Evolutionary conservation across 2,797 vertebrate genomes (phyloP).

Genomic region (Enteromius unitaeniatus): DNA sequence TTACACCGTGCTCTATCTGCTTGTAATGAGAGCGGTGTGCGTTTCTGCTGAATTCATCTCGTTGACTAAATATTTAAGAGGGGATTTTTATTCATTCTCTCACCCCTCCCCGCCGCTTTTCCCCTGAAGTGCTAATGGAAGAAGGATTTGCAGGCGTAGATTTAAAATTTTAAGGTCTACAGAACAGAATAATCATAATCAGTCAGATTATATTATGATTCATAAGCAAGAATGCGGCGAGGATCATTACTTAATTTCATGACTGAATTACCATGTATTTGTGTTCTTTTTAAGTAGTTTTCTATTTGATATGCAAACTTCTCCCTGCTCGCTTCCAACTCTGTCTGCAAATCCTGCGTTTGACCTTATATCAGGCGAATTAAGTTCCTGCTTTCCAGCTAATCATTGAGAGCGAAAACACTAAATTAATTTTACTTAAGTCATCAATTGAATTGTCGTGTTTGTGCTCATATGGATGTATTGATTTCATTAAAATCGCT

Average conservation of each 20-base stretch:
- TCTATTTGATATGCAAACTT: constrained; percentile 62
- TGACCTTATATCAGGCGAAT: constrained; percentile 59
- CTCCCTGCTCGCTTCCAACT: constrained; percentile 43
- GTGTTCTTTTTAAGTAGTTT: constrained; percentile 73
- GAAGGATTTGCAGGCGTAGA: constrained; percentile 75
- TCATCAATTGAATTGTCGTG: constrained; percentile 21
- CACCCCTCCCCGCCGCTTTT: constrained; percentile 29
- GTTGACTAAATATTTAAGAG: constrained; percentile 67
- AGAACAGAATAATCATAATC: constrained; percentile 83
- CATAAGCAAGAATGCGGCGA: constrained; percentile 73
- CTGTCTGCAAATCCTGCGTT: constrained; percentile 53
- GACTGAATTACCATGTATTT: constrained; percentile 78
- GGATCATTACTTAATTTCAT: constrained; percentile 78
- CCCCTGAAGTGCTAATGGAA: constrained; percentile 74
- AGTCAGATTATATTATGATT: constrained; percentile 82
- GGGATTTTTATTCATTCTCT: constrained; percentile 56
- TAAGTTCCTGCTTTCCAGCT: constrained; percentile 51
- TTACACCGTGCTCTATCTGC: constrained; percentile 60
- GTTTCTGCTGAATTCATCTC: constrained; percentile 60
- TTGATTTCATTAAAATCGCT: constrained; percentile 38
- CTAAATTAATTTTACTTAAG: constrained; percentile 26
- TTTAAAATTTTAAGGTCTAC: constrained; percentile 79
- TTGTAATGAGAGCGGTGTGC: constrained; percentile 67
- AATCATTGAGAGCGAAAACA: constrained; percentile 55
- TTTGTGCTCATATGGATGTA: constrained; percentile 7